phyloP scores from a whole-genome alignment of 2,113 vertebrate genomes.

The Haplotaxodon microlepis region DNA sequence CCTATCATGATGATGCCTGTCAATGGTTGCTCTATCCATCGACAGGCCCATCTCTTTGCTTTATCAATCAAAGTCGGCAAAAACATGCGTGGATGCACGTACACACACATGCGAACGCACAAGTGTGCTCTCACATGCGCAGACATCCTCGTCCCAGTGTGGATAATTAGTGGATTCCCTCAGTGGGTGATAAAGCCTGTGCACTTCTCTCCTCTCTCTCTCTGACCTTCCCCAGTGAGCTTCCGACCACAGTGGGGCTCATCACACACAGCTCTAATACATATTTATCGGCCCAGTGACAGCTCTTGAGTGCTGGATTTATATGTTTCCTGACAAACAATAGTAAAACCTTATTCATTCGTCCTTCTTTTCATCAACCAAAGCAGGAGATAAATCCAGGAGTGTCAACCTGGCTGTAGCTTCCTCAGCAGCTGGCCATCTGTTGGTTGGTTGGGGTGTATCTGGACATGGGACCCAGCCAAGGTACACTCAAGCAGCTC shows the following conservation, averaged over 20 bases:
- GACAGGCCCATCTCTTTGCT: background rate
- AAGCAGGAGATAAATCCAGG: conserved; percentile 30
- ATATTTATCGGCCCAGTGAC: conserved; percentile 56
- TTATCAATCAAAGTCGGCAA: conserved; percentile 51
- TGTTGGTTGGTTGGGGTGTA: background rate
- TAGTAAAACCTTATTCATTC: conserved; percentile 40
- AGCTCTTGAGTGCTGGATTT: conserved; percentile 42
- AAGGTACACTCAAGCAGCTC: background rate
- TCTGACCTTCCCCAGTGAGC: conserved; percentile 61
- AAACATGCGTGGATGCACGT: background rate
- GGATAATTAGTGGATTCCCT: conserved; percentile 65
- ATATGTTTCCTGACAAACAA: conserved; percentile 60
- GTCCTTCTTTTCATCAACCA: conserved; percentile 38
- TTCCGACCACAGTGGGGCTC: conserved; percentile 48
- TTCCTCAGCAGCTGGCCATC: conserved; percentile 21
- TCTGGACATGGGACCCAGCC: background rate
- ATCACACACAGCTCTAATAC: conserved; percentile 51
- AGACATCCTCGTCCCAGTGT: conserved; percentile 35
- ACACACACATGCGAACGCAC: background rate
- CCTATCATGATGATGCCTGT: conserved; percentile 14
- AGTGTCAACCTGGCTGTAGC: background rate
- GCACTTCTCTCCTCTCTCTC: conserved; percentile 31
- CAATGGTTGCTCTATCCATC: conserved; percentile 18
- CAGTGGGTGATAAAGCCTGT: conserved; percentile 35
- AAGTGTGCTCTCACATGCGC: background rate